Conservation (phyloP, 2,797 vertebrate genomes). For the Podargus strigoides region DNA sequence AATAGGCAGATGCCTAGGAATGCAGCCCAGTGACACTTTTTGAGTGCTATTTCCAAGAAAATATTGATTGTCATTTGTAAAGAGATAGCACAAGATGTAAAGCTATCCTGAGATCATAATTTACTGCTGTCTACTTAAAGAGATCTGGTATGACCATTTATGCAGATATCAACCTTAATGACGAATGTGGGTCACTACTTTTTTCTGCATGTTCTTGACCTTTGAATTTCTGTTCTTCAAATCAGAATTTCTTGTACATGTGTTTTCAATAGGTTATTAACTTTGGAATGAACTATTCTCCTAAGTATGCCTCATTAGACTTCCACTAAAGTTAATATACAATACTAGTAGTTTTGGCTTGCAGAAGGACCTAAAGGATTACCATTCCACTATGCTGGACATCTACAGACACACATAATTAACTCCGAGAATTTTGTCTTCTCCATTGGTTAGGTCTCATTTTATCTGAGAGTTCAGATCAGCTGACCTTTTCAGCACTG, state of each 20-base stretch:
- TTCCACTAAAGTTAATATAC: neutral
- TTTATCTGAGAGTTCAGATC: neutral
- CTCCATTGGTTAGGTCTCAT: neutral
- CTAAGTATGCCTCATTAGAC: neutral
- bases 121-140: neutral
- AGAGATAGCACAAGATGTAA: neutral
- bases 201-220: neutral
- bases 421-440: neutral
- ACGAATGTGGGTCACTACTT: neutral
- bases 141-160: neutral
- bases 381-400: neutral
- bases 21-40: neutral
- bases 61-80: neutral
- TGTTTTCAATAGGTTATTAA: neutral
- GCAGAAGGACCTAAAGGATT: neutral
- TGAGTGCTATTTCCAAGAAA: neutral
- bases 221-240: neutral
- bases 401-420: neutral
- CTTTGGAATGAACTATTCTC: neutral
- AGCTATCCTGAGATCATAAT: neutral
- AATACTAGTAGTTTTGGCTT: neutral
- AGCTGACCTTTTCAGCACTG: neutral
- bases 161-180: neutral
- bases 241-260: neutral
- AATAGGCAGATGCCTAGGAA: slow-evolving; percentile 4